These are phyloP conservation scores for Eleutherodactylus coqui DNA, from an alignment of 2,797 vertebrate species.

Conservation along the genomic window DNA sequence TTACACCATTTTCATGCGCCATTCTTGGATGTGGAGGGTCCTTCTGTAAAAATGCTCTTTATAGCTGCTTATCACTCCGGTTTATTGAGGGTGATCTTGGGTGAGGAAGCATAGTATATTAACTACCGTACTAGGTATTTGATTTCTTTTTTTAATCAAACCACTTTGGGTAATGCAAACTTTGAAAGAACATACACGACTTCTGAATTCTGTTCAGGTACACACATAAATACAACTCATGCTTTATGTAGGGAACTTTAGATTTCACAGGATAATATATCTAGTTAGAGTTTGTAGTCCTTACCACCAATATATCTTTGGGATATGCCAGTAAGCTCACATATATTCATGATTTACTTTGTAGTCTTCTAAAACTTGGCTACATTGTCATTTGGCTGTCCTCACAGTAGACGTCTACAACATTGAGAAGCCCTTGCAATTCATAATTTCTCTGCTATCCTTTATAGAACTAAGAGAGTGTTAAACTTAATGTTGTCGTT, in stretches of 20 bases:
- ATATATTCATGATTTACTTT: conserved; percentile 32
- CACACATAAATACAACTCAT: neutral
- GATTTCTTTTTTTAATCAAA: too few species aligned
- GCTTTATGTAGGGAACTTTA: neutral
- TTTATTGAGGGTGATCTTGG: too few species aligned
- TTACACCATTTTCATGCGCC: too few species aligned
- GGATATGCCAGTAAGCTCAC: conserved; percentile 5
- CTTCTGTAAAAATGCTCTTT: too few species aligned
- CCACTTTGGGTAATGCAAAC: neutral
- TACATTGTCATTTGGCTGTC: conserved; percentile 24
- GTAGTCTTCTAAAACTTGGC: conserved; percentile 28
- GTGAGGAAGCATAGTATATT: too few species aligned
- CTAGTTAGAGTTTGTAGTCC: neutral
- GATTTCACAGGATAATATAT: neutral
- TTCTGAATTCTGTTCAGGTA: neutral
- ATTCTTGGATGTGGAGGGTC: too few species aligned
- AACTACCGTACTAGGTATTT: too few species aligned
- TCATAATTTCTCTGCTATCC: conserved; percentile 39
- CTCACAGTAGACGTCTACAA: conserved; percentile 8
- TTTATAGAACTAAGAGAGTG: conserved; percentile 30
- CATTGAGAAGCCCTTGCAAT: conserved; percentile 35
- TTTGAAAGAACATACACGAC: neutral
- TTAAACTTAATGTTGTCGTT: conserved; percentile 46
- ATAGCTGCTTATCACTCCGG: too few species aligned
- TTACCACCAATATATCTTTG: neutral